These are phyloP conservation scores for Loripinus fragilis DNA, from an alignment of 2,888 invertebrate species.

Conservation along the genomic window DNA sequence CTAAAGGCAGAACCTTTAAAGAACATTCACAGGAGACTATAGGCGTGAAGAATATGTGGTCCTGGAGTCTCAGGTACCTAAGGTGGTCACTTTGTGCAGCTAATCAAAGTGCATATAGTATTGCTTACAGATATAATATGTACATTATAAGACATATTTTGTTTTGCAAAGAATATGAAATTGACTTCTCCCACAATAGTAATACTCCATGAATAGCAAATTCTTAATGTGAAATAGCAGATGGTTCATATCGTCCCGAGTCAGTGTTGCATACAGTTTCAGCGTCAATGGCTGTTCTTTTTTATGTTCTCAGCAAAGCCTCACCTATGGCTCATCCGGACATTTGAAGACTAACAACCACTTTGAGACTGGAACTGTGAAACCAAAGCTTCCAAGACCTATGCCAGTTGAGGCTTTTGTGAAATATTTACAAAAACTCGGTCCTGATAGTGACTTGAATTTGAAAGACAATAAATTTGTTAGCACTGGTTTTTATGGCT, in stretches of 20 bases:
- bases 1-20: slow-evolving; percentile 25
- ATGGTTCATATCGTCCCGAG: slow-evolving; percentile 15
- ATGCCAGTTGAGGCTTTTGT: slow-evolving; percentile 24
- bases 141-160: neutral
- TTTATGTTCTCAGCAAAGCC: slow-evolving; percentile 8
- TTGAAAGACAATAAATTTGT: slow-evolving; percentile 14
- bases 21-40: slow-evolving; percentile 25
- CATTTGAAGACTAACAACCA: slow-evolving; percentile 11
- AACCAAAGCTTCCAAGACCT: slow-evolving; percentile 6
- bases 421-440: neutral
- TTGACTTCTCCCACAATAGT: slow-evolving; percentile 1
- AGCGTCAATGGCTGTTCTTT: neutral
- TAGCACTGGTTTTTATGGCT: slow-evolving; percentile 25
- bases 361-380: slow-evolving; percentile 8
- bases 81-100: slow-evolving; percentile 15
- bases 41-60: slow-evolving; percentile 36
- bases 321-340: neutral
- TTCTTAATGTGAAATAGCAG: slow-evolving; percentile 2
- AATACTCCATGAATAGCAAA: neutral
- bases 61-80: neutral
- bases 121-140: slow-evolving; percentile 4
- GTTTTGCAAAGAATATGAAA: neutral
- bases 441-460: neutral
- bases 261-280: slow-evolving; percentile 14
- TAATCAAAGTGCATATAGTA: too few species aligned